Evolutionary conservation across 2,888 invertebrate genomes (phyloP).

Genomic region (Oligia latruncula): DNA sequence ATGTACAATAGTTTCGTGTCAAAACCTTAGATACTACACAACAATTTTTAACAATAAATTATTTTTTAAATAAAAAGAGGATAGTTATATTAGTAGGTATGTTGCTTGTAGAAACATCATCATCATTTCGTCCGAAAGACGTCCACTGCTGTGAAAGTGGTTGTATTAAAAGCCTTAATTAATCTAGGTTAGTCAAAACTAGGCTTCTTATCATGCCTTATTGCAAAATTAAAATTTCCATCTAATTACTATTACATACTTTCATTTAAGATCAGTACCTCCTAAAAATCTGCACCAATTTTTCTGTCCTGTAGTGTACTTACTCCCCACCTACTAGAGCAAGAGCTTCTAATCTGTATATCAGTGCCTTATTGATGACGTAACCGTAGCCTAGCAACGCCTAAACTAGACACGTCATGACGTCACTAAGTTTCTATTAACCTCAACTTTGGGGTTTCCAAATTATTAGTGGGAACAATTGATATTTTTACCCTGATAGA

Average conservation of each 20-base stretch:
- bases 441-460: slow-evolving; percentile 27
- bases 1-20: not conserved
- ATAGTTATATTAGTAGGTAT: no score
- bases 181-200: no score
- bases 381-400: slow-evolving; percentile 67
- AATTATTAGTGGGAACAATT: slow-evolving; percentile 40
- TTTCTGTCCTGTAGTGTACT: slow-evolving; percentile 47
- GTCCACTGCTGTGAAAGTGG: no score
- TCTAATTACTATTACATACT: no score
- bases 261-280: not conserved
- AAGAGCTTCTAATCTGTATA: slow-evolving; percentile 47
- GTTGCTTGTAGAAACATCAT: no score
- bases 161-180: not conserved
- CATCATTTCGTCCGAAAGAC: no score
- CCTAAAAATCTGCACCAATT: not conserved
- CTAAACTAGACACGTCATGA: slow-evolving; percentile 52
- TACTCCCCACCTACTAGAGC: slow-evolving; percentile 35
- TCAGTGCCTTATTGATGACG: slow-evolving; percentile 60
- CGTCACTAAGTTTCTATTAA: slow-evolving; percentile 54
- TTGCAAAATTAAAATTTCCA: no score
- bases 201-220: not conserved
- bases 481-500: slow-evolving; percentile 10
- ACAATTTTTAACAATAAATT: not conserved
- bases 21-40: not conserved
- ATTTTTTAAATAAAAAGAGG: not conserved